Evolutionary conservation across 2,113 vertebrate genomes (phyloP).

Genomic region (Notothenia coriiceps): DNA sequence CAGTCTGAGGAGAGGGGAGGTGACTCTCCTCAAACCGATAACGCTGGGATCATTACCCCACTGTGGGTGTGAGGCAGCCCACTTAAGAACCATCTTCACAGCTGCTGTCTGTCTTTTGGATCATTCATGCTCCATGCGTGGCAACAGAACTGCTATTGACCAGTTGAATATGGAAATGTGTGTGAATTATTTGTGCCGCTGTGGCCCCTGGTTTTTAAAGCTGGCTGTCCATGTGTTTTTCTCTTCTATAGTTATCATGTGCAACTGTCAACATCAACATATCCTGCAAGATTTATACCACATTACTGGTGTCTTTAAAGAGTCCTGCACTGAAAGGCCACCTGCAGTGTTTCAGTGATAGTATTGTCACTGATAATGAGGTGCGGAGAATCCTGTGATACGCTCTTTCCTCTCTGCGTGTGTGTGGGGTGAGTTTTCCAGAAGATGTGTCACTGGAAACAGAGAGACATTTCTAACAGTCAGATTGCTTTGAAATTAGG

Average conservation of each 20-base stretch:
- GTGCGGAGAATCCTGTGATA: constrained; percentile 27
- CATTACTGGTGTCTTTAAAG: not conserved
- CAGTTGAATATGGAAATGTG: not conserved
- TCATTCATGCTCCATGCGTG: not conserved
- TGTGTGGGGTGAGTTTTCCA: not conserved
- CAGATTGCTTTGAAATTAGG: not conserved
- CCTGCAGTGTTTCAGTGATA: not conserved
- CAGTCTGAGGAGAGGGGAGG: constrained; percentile 18
- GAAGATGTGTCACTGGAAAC: not conserved
- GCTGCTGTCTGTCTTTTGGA: constrained; percentile 31
- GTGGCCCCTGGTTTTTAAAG: no score
- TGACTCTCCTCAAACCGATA: not conserved
- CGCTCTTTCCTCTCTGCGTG: not conserved
- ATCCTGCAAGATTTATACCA: not conserved
- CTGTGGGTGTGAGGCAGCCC: constrained; percentile 8
- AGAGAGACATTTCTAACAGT: not conserved
- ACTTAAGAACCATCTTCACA: constrained; percentile 11
- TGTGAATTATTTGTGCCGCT: no score
- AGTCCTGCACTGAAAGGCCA: not conserved
- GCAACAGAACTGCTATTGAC: not conserved
- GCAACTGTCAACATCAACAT: not conserved
- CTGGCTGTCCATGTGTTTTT: no score
- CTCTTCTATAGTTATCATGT: no score
- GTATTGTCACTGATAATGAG: constrained; percentile 4
- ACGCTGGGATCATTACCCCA: not conserved